Base-by-base conservation (phyloP, 1,140 invertebrate genomes). In the Panagrolaimus sp. region DNA sequence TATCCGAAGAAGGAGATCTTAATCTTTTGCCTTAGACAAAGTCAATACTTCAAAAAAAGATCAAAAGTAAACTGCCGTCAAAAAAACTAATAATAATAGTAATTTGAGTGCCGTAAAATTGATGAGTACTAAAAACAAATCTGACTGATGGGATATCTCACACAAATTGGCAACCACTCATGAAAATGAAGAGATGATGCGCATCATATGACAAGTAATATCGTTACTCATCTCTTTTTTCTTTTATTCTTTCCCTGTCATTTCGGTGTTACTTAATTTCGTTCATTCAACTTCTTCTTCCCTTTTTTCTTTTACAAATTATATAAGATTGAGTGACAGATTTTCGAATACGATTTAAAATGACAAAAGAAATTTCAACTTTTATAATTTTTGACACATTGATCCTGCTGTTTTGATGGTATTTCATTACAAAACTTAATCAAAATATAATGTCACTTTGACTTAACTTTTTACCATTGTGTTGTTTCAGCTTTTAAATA, bases 131-230 rank as follows among this genome's bases (percentile, higher is more conserved):
- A 57, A 27, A 57, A 25, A 27, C 20, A 20, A 16, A 27, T 27
- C 27, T 57, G 51, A 57, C 27, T 57, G 51, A 57, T 57, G 51
- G 51, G 27, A 20, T 20, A 57, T 57, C 51, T n/a, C 20, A 57
- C 51, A 57, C 51, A 57, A 57, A 57, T 57, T 57, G 51, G 51
- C 51, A 57, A 16, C 51, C 20, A 25, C 51, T 20, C 27, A 27
- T 27, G 51, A 20, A 57, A 57, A 25, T 16, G 51, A 57, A 11
- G 27, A 57, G 51, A 25, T 20, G 20, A 57, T 57, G 51, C 51
- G 51, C 51, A 57, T 25, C 20, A 57, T 27, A n/a, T 25, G 51
- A 57, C 51, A 27, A 20, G 20, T 14, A n/a, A n/a, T n/a, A 23
- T 27, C 20, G 51, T 27, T 57, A 20, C 7, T 38, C 31, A 38